Evolutionary conservation across 2,113 vertebrate species (phyloP), one percentile per base, ranked within the genome.

Genomic region (Caretta caretta): DNA sequence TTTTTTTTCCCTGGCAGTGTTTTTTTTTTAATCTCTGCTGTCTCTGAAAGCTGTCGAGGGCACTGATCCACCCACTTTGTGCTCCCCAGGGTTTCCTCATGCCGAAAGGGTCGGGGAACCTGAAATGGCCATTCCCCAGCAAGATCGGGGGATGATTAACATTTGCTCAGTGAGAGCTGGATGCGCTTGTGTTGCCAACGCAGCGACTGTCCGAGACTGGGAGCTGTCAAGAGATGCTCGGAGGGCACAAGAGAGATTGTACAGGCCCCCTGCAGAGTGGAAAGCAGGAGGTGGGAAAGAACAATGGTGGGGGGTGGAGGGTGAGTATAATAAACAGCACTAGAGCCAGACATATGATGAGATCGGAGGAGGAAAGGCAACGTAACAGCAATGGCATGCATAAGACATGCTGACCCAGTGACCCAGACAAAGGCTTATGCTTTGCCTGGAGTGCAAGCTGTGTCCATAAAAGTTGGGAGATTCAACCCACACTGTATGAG

Each of bases 11-110:
- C 54, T 49, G 72, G n/a, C 57, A 89, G 38, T 17, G 72, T 94
- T 79, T 82, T 90, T 87, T 69, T 85, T 57, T 75, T 79, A 90
- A 86, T 93, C 91, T 86, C 96, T 92, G 78, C 94, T 42, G 2
- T 82, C 91, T 93, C 92, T 94, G 94, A 96, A 97, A 97, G 88
- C 88, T 54, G 75, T 57, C 0, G 48, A 97, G 89, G 86, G 76
- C 75, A 97, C 88, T 93, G 93, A 95, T 96, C 87, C 84, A 79
- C 89, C 86, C 89, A 80, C 84, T 12, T 4, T 5, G 0, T 1
- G 20, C 72, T 90, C 93, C 89, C 86, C 72, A 87, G 90, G 65
- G 95, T 80, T 92, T 81, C 51, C 69, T 56, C 87, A 81, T 85
- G 3, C 0, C 90, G 86, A 89, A 94, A 93, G 80, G 84, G 65